Conservation (phyloP, 2,113 vertebrate species). For the Phylloscopus whistleri region DNA sequence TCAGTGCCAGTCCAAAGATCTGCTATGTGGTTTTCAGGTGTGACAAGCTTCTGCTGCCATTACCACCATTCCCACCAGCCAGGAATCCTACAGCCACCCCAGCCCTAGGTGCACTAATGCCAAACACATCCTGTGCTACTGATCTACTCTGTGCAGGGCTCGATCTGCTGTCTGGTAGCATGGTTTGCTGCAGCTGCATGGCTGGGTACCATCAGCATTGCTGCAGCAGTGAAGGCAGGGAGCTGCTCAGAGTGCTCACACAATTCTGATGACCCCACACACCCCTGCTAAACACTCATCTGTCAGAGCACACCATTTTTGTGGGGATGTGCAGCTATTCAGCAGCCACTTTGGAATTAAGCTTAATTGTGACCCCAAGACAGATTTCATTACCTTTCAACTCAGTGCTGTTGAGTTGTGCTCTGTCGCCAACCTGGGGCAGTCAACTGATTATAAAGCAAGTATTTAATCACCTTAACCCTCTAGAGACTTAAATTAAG, state of each 20-base stretch:
- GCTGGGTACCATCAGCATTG: not conserved
- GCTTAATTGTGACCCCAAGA: constrained; percentile 49
- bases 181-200: not conserved
- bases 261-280: fast-evolving
- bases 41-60: fast-evolving
- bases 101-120: not conserved
- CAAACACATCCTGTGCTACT: not conserved
- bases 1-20: not conserved
- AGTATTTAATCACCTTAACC: constrained; percentile 62
- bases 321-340: not conserved
- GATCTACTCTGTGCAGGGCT: fast-evolving
- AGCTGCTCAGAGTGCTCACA: not conserved
- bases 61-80: not conserved
- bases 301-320: not conserved
- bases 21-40: not conserved
- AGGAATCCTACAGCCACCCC: not conserved
- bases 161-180: fast-evolving
- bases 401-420: not conserved
- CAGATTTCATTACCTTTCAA: constrained; percentile 55
- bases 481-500: constrained; percentile 62
- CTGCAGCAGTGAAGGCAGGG: not conserved
- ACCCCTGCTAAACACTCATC: not conserved
- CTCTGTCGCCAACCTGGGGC: constrained; percentile 29
- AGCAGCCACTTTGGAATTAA: constrained; percentile 1
- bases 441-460: constrained; percentile 48